Base-by-base conservation (phyloP, 1,140 invertebrate species). In the Caerostris extrusa region DNA sequence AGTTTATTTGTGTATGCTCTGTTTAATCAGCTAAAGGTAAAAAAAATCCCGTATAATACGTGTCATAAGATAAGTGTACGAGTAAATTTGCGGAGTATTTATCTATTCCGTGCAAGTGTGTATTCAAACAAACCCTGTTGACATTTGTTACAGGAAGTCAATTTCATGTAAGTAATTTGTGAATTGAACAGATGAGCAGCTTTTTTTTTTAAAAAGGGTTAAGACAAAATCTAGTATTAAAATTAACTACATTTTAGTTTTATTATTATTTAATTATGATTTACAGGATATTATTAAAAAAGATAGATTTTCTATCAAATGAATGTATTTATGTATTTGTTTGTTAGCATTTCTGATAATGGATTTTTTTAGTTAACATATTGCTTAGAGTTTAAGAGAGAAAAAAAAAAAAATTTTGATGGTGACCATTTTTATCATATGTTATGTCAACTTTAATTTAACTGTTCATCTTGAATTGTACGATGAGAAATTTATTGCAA, bases 41-140 rank as follows among this genome's bases (percentile, higher is more conserved):
- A 77, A 77, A 77, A 53, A 53, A 77, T 50, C 14, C 12, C 34
- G 50, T 50, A 50, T 77, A 50, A 77, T 77, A 77, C 71, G 71
- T 77, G 71, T 77, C 71, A 77, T 50, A 77, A 77, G 71, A 77
- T 77, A 77, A 77, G 53, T 77, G 71, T 77, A 77, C 71, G 71
- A 77, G 71, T 77, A 77, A 77, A 50, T 77, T 77, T 12, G 34
- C 12, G 5, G 34, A 50, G 71, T 77, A 77, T 77, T 77, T 77
- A 77, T 77, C 34, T 77, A 12, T 7, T 77, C 19, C 3, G 34
- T 77, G 7, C 3, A 77, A 14, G 12, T 12, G 50, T 77, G 71
- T 77, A 77, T 77, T 77, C 71, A 77, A 77, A 77, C 71, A 77
- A 77, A 53, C 50, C 34, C 34, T 50, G 34, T 77, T 77, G 71